Base-by-base conservation (phyloP, 2,113 vertebrate species). In the Ammospiza nelsoni region DNA sequence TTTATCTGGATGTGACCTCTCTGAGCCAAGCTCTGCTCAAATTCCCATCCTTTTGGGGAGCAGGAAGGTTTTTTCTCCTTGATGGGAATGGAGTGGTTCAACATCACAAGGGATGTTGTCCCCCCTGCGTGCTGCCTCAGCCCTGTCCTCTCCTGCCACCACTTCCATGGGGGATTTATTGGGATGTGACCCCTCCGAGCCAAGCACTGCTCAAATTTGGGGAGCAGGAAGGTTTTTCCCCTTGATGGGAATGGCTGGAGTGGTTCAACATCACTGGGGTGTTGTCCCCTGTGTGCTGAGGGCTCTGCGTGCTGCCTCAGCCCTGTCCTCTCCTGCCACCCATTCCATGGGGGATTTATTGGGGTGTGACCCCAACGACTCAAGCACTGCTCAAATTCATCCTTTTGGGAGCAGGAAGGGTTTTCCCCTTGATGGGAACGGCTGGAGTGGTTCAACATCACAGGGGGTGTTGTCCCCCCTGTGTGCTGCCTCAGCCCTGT, bases 21-120 rank as follows among this genome's bases (percentile, higher is more conserved):
- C 33, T 0, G 4, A 44, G 80, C 55, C 6, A 4, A 31, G 49
- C 27, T 0, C 18, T 1, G 54, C 75, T 43, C 15, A 0, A 0
- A 14, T 44, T 35, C 35, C 35, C 35, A 35, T 35, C 35, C 35
- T 35, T 35, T 6, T 3, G 25, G 20, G 61, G 9, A n/a, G 24
- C 10, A 1, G 63, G 66, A 27, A 12, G 19, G 6, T 31, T 85
- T 83, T 83, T 43, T 43, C 2, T 8, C 58, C 33, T 21, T 0
- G 8, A 0, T 20, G 75, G 77, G 12, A 44, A 63, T 0, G 58
- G 21, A 46, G 46, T 21, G 21, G 46, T 46, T 46, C 46, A 46
- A 7, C 46, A 48, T 48, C 22, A 6, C 46, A 48, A 22, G 46
- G 46, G 48, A 3, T 48, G 48, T 7, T 29, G 61, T 39, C 11